These are phyloP conservation scores for Gracilinanus agilis DNA, from an alignment of 2,113 vertebrate genomes.

Conservation along the genomic window DNA sequence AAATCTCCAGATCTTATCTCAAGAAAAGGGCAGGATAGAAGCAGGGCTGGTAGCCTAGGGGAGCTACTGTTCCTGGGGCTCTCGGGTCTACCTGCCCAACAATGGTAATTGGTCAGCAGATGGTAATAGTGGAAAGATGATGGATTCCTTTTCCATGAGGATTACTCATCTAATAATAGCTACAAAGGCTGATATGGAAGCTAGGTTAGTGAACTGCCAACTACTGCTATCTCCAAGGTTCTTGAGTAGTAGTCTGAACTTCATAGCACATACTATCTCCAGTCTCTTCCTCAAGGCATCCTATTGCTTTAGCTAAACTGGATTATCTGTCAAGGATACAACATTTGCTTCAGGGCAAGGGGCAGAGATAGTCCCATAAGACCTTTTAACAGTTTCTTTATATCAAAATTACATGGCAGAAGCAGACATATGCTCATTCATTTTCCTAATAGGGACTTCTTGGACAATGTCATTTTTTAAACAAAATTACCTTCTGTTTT, in stretches of 20 bases:
- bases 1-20: not conserved
- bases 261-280: not conserved
- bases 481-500: too few relatives aligned
- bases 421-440: not conserved
- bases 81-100: not conserved
- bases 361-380: not conserved
- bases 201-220: not conserved
- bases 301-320: not conserved
- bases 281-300: not conserved
- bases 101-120: not conserved
- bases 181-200: not conserved
- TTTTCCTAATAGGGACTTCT: not conserved
- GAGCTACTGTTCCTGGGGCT: not conserved
- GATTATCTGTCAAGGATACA: not conserved
- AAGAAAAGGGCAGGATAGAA: not conserved
- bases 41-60: not conserved
- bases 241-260: not conserved
- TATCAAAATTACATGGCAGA: not conserved
- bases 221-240: not conserved
- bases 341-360: not conserved
- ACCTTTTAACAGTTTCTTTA: not conserved
- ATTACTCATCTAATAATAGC: not conserved
- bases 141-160: not conserved
- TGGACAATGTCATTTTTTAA: not conserved
- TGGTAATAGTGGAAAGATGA: not conserved